phyloP scores from a whole-genome alignment of 2,888 invertebrate species.

The Argyra leucocephala region DNA sequence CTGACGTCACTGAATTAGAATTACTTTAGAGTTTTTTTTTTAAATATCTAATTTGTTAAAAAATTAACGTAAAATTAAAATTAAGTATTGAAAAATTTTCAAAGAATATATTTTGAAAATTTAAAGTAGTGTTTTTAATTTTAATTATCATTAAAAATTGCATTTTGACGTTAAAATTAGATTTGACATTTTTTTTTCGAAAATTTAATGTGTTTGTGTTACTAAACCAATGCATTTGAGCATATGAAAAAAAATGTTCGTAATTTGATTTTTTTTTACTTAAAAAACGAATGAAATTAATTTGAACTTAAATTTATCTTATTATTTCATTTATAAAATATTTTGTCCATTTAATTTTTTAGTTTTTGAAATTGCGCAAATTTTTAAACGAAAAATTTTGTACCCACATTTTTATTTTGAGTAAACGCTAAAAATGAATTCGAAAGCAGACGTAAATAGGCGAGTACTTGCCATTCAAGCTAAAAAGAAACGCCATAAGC shows the following conservation, averaged over 20 bases:
- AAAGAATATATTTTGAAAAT: no score
- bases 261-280: not conserved
- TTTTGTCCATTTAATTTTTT: not conserved
- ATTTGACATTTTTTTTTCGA: conserved; percentile 16
- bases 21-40: no score
- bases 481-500: conserved; percentile 85
- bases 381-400: conserved; percentile 15
- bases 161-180: no score
- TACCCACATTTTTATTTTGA: conserved; percentile 18
- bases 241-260: not conserved
- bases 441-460: conserved; percentile 84
- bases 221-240: conserved; percentile 11
- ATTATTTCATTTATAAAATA: conserved; percentile 17
- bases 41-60: no score
- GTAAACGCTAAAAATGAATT: conserved; percentile 53
- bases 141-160: no score
- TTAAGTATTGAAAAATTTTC: no score
- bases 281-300: conserved; percentile 21
- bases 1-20: no score
- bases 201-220: conserved; percentile 21
- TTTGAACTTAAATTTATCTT: conserved; percentile 15
- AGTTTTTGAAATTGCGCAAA: not conserved
- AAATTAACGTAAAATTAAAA: no score
- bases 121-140: no score
- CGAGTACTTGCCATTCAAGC: conserved; percentile 85